Evolutionary conservation across 1,140 invertebrate genomes (phyloP).

Genomic region (Dendroctonus ponderosae): DNA sequence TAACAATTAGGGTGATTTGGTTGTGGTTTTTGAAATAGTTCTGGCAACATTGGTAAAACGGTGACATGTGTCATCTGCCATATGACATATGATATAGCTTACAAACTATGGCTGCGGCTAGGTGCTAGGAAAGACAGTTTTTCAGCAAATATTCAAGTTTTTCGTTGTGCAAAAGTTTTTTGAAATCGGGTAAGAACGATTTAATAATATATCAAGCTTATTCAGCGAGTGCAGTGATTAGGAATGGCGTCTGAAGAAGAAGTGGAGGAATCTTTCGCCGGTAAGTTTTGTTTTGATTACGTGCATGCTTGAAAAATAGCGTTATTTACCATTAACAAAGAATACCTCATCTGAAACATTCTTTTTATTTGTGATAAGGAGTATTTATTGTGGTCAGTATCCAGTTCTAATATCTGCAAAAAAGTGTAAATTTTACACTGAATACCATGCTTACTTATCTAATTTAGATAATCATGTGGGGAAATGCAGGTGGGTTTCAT

Average conservation of each 20-base stretch:
- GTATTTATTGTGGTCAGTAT: not conserved
- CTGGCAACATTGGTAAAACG: no score
- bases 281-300: constrained; percentile 57
- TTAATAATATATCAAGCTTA: no score
- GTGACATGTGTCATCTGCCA: no score
- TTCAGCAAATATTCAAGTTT: no score
- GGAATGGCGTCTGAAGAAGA: constrained; percentile 75
- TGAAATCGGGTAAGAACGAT: no score
- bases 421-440: constrained; percentile 39
- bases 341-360: not conserved
- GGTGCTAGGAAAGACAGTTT: no score
- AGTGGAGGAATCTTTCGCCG: constrained; percentile 73
- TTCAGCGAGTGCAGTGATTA: no score
- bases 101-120: no score
- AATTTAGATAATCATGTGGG: constrained; percentile 17
- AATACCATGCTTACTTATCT: constrained; percentile 44
- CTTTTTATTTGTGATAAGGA: not conserved
- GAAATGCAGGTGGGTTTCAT: constrained; percentile 48
- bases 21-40: no score
- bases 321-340: constrained; percentile 7
- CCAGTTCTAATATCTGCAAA: constrained; percentile 6
- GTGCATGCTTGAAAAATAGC: constrained; percentile 26
- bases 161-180: no score
- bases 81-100: no score
- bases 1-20: no score